These are phyloP conservation scores for Drosophila obscura DNA, from an alignment of 1,140 invertebrate genomes.

Conservation along the genomic window DNA sequence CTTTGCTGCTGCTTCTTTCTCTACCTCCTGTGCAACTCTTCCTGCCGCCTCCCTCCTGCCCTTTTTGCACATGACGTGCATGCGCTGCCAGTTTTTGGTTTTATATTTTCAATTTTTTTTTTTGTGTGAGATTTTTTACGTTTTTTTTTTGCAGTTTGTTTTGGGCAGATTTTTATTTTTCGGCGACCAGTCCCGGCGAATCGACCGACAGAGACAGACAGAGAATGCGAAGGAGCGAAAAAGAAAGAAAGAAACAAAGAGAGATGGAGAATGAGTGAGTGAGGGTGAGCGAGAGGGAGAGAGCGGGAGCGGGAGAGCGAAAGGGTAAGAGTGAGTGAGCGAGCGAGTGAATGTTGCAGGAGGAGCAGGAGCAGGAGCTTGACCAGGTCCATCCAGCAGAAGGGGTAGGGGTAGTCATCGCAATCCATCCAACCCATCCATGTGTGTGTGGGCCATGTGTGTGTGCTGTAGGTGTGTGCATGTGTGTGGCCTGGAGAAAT, in stretches of 20 bases:
- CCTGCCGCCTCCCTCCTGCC: background rate
- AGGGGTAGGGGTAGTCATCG: constrained; percentile 71
- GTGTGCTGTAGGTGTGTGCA: constrained; percentile 23
- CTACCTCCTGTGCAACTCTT: constrained; percentile 5
- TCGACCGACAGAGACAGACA: constrained; percentile 43
- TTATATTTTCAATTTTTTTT: constrained; percentile 20
- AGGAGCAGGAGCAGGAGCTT: constrained; percentile 43
- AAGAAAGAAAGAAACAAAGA: constrained; percentile 26
- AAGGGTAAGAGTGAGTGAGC: background rate
- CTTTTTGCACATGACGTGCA: constrained; percentile 37
- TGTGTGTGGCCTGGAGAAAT: constrained; percentile 29
- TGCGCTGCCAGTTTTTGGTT: constrained; percentile 37
- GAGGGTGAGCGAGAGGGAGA: background rate
- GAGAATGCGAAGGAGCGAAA: constrained; percentile 7
- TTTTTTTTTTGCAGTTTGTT: constrained; percentile 64
- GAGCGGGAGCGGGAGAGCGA: background rate
- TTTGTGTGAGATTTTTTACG: constrained; percentile 51
- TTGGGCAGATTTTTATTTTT: constrained; percentile 83
- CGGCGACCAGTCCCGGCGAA: constrained; percentile 55
- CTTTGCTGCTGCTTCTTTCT: constrained; percentile 63
- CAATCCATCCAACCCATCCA: too few species aligned
- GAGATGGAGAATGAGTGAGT: background rate
- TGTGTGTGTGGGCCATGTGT: constrained; percentile 20
- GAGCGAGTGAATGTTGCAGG: constrained; percentile 17
- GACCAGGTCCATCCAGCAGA: constrained; percentile 48